phyloP scores from a whole-genome alignment of 2,113 vertebrate species.

The Amblyopsis rosae region DNA sequence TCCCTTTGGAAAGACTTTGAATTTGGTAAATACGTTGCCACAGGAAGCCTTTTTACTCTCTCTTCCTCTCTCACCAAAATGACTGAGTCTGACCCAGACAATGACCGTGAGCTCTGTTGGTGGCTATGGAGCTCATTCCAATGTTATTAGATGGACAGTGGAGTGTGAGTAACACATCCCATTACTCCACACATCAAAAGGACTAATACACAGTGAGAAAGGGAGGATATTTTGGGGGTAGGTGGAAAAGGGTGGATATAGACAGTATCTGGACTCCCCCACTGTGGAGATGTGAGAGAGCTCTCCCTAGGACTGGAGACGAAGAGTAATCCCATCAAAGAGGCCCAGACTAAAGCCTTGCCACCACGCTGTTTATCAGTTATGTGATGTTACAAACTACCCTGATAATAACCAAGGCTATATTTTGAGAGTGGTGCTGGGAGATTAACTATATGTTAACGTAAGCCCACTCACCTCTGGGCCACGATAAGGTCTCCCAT shows the following conservation, averaged over 20 bases:
- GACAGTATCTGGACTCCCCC: constrained; percentile 42
- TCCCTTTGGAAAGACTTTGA: constrained; percentile 43
- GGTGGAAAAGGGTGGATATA: constrained; percentile 28
- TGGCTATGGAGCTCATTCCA: constrained; percentile 50
- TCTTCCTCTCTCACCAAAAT: constrained; percentile 46
- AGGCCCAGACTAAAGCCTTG: constrained; percentile 28
- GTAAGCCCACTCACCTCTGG: constrained; percentile 83
- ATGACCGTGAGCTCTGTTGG: constrained; percentile 42
- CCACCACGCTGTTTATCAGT: too few species aligned
- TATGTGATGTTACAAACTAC: background rate
- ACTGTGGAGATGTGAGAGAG: constrained; percentile 35
- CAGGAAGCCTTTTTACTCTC: constrained; percentile 43
- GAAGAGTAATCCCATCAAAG: constrained; percentile 67
- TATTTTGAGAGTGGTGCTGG: too few species aligned
- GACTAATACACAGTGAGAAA: constrained; percentile 29
- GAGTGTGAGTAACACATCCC: constrained; percentile 45
- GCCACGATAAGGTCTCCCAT: constrained; percentile 93
- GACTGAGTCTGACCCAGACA: constrained; percentile 30
- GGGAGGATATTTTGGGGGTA: constrained; percentile 25
- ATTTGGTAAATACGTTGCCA: constrained; percentile 44
- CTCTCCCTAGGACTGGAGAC: constrained; percentile 37
- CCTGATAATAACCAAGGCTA: constrained; percentile 12
- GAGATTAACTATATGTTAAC: background rate
- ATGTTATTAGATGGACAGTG: constrained; percentile 52
- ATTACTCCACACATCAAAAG: constrained; percentile 68